Conservation (phyloP, 1,140 invertebrate genomes). For the Akabosia matsudoensis region DNA sequence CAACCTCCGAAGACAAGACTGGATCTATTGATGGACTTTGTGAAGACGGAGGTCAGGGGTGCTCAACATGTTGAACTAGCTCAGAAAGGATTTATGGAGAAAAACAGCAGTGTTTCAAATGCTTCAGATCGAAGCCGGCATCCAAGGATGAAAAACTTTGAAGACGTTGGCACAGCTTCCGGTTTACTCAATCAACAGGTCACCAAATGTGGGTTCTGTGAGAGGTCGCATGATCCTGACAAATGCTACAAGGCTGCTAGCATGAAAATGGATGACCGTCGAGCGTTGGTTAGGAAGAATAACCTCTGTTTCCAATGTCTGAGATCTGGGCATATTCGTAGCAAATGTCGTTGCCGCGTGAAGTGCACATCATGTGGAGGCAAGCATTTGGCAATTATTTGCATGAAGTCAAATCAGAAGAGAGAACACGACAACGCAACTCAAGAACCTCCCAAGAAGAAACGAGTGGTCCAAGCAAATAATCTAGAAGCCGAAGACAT, state of each 20-base stretch:
- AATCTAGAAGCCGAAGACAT: background rate
- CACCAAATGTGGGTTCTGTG: background rate
- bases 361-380: slow-evolving; percentile 18
- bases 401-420: background rate
- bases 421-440: background rate
- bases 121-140: background rate
- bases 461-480: background rate
- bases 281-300: background rate
- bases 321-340: background rate
- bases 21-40: background rate
- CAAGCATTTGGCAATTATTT: background rate
- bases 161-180: slow-evolving; percentile 6
- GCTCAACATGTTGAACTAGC: background rate
- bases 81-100: background rate
- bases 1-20: background rate
- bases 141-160: background rate
- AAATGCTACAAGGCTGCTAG: background rate
- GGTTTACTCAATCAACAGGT: background rate
- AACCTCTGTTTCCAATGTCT: background rate
- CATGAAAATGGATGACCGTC: background rate
- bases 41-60: background rate
- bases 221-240: background rate
- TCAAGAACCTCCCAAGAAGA: background rate
- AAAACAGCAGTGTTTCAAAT: background rate
- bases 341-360: background rate